These are phyloP conservation scores for Cantharis flavilabris DNA, from an alignment of 2,888 invertebrate genomes.

Conservation along the genomic window DNA sequence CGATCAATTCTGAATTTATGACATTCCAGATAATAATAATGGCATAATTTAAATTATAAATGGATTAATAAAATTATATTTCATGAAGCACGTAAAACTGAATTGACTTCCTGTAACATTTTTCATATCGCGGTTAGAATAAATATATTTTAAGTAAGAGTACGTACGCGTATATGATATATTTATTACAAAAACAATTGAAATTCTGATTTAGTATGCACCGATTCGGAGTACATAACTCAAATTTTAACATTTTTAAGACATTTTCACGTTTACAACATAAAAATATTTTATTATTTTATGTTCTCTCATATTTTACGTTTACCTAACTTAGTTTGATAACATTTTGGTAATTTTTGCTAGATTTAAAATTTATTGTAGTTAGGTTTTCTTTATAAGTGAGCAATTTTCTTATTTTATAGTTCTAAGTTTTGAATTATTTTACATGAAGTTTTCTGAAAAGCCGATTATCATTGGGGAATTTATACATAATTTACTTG, in stretches of 20 bases:
- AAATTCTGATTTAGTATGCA: conserved; percentile 25
- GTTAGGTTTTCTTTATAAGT: conserved; percentile 8
- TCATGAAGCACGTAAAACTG: not conserved
- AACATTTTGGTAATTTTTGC: conserved; percentile 33
- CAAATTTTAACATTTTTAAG: conserved; percentile 16
- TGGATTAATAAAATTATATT: not conserved
- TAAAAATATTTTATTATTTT: conserved; percentile 40
- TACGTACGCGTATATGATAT: not conserved
- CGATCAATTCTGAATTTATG: not conserved
- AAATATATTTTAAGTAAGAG: not conserved
- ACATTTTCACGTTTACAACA: conserved; percentile 32
- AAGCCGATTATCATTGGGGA: not conserved
- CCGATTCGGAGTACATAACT: conserved; percentile 17
- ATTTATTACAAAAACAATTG: conserved; percentile 9
- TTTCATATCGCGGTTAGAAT: not conserved
- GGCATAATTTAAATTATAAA: not conserved
- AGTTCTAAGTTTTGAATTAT: not conserved
- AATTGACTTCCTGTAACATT: not conserved
- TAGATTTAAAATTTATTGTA: conserved; percentile 25
- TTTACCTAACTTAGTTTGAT: conserved; percentile 33
- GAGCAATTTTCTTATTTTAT: conserved; percentile 1
- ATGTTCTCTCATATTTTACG: conserved; percentile 35
- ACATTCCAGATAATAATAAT: not conserved
- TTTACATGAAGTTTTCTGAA: not conserved
- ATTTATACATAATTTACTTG: not conserved